A percentile compares a stretch with the other conserved stretches of the same genome.
Conservation (phyloP, 2,888 invertebrate species). For the Crepidodera aurea region DNA sequence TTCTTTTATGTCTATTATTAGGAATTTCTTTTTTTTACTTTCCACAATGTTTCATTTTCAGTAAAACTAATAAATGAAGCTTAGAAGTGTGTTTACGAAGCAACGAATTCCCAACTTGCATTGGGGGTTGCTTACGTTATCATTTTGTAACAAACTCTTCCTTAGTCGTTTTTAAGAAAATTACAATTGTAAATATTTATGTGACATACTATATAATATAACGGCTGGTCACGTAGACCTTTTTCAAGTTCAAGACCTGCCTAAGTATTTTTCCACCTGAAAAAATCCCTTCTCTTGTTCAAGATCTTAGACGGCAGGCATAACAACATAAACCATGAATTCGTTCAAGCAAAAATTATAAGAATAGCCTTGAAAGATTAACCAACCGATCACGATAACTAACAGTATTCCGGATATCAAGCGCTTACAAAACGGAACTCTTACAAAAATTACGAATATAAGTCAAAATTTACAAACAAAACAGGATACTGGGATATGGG, state of each 20-base stretch:
- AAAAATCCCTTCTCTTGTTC: slow-evolving; percentile 12
- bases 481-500: slow-evolving; percentile 8
- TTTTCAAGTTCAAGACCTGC: slow-evolving; percentile 10
- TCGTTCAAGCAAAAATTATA: slow-evolving; percentile 29
- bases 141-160: too few relatives aligned
- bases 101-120: too few relatives aligned
- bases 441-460: slow-evolving; percentile 21
- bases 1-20: too few relatives aligned
- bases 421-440: slow-evolving; percentile 34
- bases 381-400: slow-evolving; percentile 19
- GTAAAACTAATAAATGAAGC: too few relatives aligned
- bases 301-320: not conserved
- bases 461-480: slow-evolving; percentile 27
- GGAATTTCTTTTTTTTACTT: too few relatives aligned
- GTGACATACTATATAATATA: too few relatives aligned
- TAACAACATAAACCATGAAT: slow-evolving; percentile 24
- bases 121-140: too few relatives aligned
- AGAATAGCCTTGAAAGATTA: slow-evolving; percentile 28
- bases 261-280: slow-evolving; percentile 1
- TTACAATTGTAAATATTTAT: too few relatives aligned
- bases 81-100: too few relatives aligned
- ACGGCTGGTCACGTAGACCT: not conserved
- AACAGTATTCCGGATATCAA: slow-evolving; percentile 16
- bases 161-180: too few relatives aligned
- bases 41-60: too few relatives aligned